A percentile compares a stretch with the other conserved stretches of the same genome.
These are phyloP conservation scores for Oreochromis mossambicus DNA, from an alignment of 2,797 vertebrate species.

Conservation along the genomic window DNA sequence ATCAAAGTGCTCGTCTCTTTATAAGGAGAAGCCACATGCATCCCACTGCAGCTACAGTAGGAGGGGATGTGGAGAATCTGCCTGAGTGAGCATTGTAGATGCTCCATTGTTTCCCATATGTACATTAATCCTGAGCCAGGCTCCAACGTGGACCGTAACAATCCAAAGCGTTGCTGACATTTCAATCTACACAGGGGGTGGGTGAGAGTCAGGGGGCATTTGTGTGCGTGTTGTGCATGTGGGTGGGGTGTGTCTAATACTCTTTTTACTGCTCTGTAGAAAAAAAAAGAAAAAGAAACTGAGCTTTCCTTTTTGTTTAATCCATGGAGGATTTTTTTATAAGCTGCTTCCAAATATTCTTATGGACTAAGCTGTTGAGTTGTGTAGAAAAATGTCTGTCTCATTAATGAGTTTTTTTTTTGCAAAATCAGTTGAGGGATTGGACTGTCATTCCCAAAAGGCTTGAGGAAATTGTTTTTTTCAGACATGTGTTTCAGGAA, in stretches of 20 bases:
- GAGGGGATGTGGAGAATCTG: constrained; percentile 27
- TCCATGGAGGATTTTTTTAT: constrained; percentile 50
- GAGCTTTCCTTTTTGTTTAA: constrained; percentile 58
- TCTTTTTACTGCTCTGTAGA: constrained; percentile 30
- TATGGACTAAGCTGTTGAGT: constrained; percentile 36
- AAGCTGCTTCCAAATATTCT: constrained; percentile 49
- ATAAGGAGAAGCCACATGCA: constrained; percentile 18
- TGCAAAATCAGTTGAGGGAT: constrained; percentile 23
- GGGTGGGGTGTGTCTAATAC: constrained; percentile 42
- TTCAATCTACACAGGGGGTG: constrained; percentile 43
- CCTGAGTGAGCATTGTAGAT: background rate
- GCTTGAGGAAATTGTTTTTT: constrained; percentile 9
- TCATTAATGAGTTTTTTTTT: constrained; percentile 43
- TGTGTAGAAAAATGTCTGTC: constrained; percentile 16
- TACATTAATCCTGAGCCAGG: constrained; percentile 67
- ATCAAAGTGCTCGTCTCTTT: constrained; percentile 42
- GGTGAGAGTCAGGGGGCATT: background rate
- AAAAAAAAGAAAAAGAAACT: constrained; percentile 14
- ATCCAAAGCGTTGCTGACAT: constrained; percentile 55
- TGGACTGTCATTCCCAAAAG: background rate
- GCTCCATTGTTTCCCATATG: constrained; percentile 64
- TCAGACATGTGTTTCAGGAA: background rate
- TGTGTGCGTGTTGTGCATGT: constrained; percentile 12
- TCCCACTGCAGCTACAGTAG: constrained; percentile 25
- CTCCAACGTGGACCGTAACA: constrained; percentile 21